These are phyloP conservation scores for Rattus norvegicus DNA, from an alignment of 2,113 vertebrate genomes.

Conservation along the genomic window DNA sequence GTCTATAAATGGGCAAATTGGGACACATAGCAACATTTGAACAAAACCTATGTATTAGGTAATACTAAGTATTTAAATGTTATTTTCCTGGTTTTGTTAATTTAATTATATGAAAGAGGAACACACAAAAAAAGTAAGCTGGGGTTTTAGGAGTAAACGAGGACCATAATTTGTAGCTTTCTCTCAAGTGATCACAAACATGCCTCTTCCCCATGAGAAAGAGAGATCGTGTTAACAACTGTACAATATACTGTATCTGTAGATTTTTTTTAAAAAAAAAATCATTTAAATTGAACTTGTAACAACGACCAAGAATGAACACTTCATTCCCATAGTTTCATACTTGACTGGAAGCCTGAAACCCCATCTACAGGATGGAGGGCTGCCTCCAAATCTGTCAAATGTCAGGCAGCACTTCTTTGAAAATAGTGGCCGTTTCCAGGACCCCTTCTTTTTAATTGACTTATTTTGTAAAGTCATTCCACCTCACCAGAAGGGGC, in stretches of 20 bases:
- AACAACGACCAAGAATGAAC: background rate
- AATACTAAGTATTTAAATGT: constrained; percentile 2
- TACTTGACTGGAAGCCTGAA: background rate
- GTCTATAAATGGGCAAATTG: background rate
- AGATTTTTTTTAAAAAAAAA: background rate
- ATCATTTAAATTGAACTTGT: background rate
- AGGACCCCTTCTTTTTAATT: constrained; percentile 30
- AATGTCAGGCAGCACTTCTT: background rate
- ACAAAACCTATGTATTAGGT: background rate
- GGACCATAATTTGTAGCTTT: background rate
- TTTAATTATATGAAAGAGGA: background rate
- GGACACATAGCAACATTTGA: background rate
- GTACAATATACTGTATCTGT: background rate
- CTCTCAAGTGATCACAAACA: background rate
- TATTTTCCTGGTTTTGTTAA: constrained; percentile 1
- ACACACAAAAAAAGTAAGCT: background rate
- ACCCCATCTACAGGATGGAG: background rate
- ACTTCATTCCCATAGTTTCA: constrained; percentile 8
- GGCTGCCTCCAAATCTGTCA: background rate
- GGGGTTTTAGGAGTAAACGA: constrained; percentile 7
- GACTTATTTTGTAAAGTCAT: constrained; percentile 64
- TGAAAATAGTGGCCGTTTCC: background rate
- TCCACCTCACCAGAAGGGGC: background rate
- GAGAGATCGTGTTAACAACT: background rate
- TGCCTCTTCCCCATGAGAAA: background rate